These are phyloP conservation scores for Syngnathus scovelli DNA, from an alignment of 2,113 vertebrate genomes.

Conservation along the genomic window DNA sequence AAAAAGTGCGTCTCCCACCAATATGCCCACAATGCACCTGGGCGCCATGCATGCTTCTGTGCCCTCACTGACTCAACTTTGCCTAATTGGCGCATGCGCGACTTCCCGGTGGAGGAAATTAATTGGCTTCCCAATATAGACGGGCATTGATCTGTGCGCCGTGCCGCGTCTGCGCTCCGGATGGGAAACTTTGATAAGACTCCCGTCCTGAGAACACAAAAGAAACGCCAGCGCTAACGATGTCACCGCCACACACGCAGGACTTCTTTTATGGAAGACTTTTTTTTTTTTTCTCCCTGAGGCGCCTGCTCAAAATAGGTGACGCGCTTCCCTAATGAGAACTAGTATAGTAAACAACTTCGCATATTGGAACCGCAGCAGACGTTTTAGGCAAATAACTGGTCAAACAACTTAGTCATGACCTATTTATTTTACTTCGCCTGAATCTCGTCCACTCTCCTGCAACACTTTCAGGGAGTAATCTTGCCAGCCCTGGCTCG, in stretches of 20 bases:
- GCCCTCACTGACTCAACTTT: conserved; percentile 16
- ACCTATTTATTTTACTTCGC: no score
- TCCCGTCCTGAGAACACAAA: conserved; percentile 20
- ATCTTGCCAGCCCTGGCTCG: neutral
- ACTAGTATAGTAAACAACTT: conserved; percentile 6
- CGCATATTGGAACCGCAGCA: neutral
- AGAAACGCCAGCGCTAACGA: conserved; percentile 26
- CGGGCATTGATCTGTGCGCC: conserved; percentile 36
- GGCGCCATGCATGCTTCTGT: neutral
- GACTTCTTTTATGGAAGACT: conserved; percentile 10
- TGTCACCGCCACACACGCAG: neutral
- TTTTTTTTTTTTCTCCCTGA: neutral
- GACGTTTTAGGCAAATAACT: neutral
- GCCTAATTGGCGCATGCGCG: neutral
- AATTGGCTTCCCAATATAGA: conserved; percentile 41
- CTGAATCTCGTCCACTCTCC: no score
- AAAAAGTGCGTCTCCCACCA: conserved; percentile 30
- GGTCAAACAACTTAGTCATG: neutral
- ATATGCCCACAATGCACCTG: conserved; percentile 2
- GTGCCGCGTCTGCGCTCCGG: neutral
- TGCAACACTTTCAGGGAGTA: neutral
- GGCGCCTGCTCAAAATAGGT: neutral
- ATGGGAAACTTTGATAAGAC: conserved; percentile 35
- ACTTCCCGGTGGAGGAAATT: conserved; percentile 27
- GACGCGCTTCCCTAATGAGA: conserved; percentile 28